phyloP scores from a whole-genome alignment of 2,797 vertebrate species.

The Spinus pinus region DNA sequence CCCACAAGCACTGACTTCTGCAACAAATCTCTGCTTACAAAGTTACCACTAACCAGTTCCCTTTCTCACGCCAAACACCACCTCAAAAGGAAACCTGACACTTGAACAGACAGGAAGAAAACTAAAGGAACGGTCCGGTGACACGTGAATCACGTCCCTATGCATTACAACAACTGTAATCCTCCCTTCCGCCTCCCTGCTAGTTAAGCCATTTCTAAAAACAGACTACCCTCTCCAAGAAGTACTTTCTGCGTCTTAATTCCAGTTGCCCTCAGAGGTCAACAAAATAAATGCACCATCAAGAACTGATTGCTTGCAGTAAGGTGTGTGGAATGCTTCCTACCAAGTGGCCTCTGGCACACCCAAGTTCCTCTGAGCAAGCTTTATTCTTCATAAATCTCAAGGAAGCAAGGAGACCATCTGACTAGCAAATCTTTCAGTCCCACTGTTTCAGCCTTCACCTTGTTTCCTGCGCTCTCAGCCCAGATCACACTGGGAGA shows the following conservation, averaged over 20 bases:
- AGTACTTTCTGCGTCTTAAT: not conserved
- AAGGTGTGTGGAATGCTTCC: not conserved
- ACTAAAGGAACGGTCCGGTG: not conserved
- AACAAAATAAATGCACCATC: not conserved
- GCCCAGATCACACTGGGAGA: not conserved
- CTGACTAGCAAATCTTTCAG: not conserved
- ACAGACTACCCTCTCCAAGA: not conserved
- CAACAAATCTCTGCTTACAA: not conserved
- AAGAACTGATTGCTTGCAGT: not conserved
- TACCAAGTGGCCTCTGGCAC: not conserved
- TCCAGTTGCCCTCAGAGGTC: not conserved
- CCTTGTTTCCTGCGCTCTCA: not conserved
- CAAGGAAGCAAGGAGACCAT: not conserved
- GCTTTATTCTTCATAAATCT: not conserved
- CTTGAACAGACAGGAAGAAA: not conserved
- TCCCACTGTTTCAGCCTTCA: not conserved
- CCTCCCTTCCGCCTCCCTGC: not conserved
- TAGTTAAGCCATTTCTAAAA: slow-evolving; percentile 30
- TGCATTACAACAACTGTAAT: not conserved
- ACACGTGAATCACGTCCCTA: not conserved
- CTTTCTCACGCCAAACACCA: not conserved
- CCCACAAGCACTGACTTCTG: not conserved
- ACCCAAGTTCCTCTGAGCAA: not conserved
- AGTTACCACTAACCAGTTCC: not conserved
- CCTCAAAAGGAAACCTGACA: not conserved